These are phyloP conservation scores for Amaurobius ferox DNA, from an alignment of 2,888 invertebrate species.

Conservation along the genomic window DNA sequence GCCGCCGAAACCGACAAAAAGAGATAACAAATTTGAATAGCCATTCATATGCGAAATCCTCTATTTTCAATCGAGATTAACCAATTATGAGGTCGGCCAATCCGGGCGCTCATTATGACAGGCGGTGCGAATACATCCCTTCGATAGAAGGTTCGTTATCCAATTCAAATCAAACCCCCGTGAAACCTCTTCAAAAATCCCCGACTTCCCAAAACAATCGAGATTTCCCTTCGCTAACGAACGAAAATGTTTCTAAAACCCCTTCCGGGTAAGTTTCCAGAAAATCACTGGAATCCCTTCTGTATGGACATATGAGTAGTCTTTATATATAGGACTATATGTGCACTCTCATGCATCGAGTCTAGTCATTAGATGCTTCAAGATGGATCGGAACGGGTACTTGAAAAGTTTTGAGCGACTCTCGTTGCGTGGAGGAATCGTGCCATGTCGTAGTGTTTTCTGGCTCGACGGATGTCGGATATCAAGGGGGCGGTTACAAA, in stretches of 20 bases:
- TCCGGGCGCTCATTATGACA: constrained; percentile 42
- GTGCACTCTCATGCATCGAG: neutral
- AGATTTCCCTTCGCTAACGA: constrained; percentile 56
- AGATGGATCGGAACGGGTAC: constrained; percentile 33
- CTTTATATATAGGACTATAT: neutral
- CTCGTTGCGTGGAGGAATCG: constrained; percentile 25
- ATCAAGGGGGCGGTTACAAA: constrained; percentile 43
- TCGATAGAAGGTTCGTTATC: constrained; percentile 54
- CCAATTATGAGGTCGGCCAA: constrained; percentile 52
- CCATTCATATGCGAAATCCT: constrained; percentile 1
- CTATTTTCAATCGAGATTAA: constrained; percentile 59
- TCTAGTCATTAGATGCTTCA: constrained; percentile 49
- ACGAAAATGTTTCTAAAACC: constrained; percentile 46
- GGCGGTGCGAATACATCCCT: neutral
- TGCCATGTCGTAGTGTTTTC: constrained; percentile 38
- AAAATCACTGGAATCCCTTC: neutral
- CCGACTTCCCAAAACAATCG: constrained; percentile 53
- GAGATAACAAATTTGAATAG: neutral
- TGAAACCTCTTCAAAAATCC: constrained; percentile 44
- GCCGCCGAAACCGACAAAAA: neutral
- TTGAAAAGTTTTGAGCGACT: constrained; percentile 55
- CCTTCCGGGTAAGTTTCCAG: constrained; percentile 23
- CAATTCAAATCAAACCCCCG: constrained; percentile 54
- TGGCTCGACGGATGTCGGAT: constrained; percentile 30
- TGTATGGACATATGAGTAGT: neutral